Conservation (phyloP, 2,888 invertebrate species). For the Azorinus chamasolen region DNA sequence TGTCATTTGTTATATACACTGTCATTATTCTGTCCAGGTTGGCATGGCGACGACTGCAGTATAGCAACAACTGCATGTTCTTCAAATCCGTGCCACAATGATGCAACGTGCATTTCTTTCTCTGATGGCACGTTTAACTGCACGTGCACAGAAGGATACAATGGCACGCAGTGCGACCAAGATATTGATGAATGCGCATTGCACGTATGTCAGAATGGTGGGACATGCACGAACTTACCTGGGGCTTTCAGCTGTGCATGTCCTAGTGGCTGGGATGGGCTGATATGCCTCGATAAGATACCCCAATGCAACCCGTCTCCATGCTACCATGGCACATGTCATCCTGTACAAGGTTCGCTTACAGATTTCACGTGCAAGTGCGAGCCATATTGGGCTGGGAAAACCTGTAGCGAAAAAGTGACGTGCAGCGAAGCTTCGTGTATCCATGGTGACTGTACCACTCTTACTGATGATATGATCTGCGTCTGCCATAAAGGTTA, state of each 20-base stretch:
- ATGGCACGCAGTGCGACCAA: slow-evolving; percentile 32
- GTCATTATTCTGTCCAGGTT: slow-evolving; percentile 48
- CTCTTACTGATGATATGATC: slow-evolving; percentile 17
- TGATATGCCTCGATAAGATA: slow-evolving; percentile 42
- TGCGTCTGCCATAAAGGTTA: slow-evolving; percentile 52
- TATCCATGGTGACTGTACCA: slow-evolving; percentile 35
- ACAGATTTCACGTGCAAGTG: slow-evolving; percentile 45
- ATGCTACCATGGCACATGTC: slow-evolving; percentile 42
- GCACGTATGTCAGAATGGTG: slow-evolving; percentile 94
- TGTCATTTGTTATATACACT: neutral
- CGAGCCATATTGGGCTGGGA: slow-evolving; percentile 31
- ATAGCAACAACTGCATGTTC: slow-evolving; percentile 36
- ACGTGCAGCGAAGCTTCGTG: slow-evolving; percentile 17
- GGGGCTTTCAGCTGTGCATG: slow-evolving; percentile 78
- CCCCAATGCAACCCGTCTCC: slow-evolving; percentile 51
- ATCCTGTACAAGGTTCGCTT: neutral
- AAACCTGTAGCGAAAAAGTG: slow-evolving; percentile 31
- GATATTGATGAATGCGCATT: slow-evolving; percentile 94
- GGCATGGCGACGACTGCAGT: slow-evolving; percentile 54
- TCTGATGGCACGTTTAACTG: slow-evolving; percentile 31
- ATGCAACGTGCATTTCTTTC: slow-evolving; percentile 43
- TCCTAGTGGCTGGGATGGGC: slow-evolving; percentile 89
- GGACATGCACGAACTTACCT: slow-evolving; percentile 92
- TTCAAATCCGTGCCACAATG: slow-evolving; percentile 57
- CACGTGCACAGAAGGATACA: slow-evolving; percentile 42